Evolutionary conservation across 2,797 vertebrate genomes (phyloP).

Genomic region (Sylvilagus floridanus): DNA sequence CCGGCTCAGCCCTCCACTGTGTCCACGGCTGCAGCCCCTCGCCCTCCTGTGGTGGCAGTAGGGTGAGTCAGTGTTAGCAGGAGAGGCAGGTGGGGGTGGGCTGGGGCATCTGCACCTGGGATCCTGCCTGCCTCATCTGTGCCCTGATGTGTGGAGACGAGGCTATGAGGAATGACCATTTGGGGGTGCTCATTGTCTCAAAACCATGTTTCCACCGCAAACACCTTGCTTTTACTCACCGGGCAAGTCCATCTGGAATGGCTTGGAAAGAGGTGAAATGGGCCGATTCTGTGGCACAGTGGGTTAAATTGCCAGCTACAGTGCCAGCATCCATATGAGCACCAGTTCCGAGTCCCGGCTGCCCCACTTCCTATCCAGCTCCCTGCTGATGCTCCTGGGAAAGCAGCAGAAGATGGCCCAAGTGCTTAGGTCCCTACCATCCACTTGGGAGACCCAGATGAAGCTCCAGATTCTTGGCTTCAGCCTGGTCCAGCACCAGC

Average conservation of each 20-base stretch:
- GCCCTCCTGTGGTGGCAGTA: background rate
- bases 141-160: no score
- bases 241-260: background rate
- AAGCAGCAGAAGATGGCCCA: no score
- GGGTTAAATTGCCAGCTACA: no score
- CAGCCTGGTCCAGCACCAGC: no score
- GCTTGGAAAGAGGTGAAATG: slow-evolving; percentile 10
- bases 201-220: slow-evolving; percentile 20
- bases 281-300: no score
- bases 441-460: no score
- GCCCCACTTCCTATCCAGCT: no score
- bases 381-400: no score
- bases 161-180: background rate
- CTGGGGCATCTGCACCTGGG: background rate
- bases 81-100: background rate
- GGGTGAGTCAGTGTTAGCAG: background rate
- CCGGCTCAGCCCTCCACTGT: background rate
- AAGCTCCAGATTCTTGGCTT: no score
- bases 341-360: no score
- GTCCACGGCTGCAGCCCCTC: background rate
- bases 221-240: slow-evolving; percentile 41
- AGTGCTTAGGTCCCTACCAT: no score
- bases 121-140: background rate
- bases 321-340: no score
- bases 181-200: slow-evolving; percentile 6